Evolutionary conservation across 2,888 invertebrate species (phyloP).

Genomic region (Drosophila nr. medialis): DNA sequence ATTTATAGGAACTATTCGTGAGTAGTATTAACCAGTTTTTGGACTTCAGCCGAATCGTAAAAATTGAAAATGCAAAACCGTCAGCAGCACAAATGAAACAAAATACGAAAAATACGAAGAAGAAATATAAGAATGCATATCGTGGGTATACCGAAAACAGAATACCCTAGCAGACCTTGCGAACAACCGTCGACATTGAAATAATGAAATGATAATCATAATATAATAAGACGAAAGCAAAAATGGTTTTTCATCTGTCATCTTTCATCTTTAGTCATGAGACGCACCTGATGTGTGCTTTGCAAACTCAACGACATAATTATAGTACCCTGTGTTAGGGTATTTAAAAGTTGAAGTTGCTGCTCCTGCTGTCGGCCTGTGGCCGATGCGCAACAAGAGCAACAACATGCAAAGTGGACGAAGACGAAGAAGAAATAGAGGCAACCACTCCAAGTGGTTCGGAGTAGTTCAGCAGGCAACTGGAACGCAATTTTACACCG

Average conservation of each 20-base stretch:
- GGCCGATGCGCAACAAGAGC: conserved; percentile 16
- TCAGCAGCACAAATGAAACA: conserved; percentile 48
- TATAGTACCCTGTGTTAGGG: background rate
- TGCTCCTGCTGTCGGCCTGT: conserved; percentile 11
- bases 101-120: conserved; percentile 28
- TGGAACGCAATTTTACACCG: conserved; percentile 59
- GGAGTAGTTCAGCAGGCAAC: conserved; percentile 61
- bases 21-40: conserved; percentile 56
- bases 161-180: background rate
- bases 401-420: conserved; percentile 33
- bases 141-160: background rate
- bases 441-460: conserved; percentile 42
- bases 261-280: too few relatives aligned
- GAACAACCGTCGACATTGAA: background rate
- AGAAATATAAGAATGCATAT: background rate
- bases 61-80: conserved; percentile 64
- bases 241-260: background rate
- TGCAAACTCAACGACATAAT: background rate
- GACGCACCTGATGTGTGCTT: background rate
- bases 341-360: conserved; percentile 9
- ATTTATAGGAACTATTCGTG: conserved; percentile 30
- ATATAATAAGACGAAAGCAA: background rate
- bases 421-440: conserved; percentile 1
- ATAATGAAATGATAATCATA: background rate
- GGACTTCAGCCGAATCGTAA: conserved; percentile 41